phyloP scores from a whole-genome alignment of 2,797 vertebrate species.

The Oreortyx pictus region DNA sequence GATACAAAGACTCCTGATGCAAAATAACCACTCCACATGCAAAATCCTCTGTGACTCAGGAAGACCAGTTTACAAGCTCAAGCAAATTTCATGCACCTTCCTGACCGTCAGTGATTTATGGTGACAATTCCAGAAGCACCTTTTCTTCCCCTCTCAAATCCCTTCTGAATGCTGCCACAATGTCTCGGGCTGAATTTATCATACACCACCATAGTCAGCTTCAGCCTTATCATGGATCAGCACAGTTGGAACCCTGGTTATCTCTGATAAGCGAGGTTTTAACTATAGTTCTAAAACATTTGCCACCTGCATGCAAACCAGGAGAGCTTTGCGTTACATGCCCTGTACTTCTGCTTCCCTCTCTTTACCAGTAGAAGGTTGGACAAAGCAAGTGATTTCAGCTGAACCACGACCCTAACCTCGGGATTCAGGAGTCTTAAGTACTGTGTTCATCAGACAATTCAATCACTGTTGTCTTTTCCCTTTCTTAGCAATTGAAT shows the following conservation, averaged over 20 bases:
- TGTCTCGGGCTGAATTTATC: neutral
- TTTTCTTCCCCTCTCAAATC: neutral
- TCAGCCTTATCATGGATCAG: neutral
- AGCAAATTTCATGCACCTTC: neutral
- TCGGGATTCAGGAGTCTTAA: neutral
- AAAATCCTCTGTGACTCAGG: neutral
- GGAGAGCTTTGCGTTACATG: neutral
- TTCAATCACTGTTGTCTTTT: neutral
- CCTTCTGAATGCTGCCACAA: neutral
- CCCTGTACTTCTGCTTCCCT: neutral
- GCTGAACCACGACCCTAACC: neutral
- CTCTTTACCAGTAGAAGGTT: neutral
- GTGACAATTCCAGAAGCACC: neutral
- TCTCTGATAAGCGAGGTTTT: neutral
- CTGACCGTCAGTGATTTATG: accelerated
- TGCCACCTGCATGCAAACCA: neutral
- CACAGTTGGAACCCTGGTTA: neutral
- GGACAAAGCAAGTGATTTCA: neutral
- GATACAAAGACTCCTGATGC: neutral
- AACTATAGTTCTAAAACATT: neutral
- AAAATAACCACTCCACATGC: neutral
- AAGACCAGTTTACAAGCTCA: neutral
- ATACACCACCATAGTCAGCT: neutral
- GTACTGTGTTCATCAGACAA: neutral
- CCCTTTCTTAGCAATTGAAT: neutral